Evolutionary conservation across 2,888 invertebrate genomes (phyloP).

Genomic region (Phrixothrix hirtus): DNA sequence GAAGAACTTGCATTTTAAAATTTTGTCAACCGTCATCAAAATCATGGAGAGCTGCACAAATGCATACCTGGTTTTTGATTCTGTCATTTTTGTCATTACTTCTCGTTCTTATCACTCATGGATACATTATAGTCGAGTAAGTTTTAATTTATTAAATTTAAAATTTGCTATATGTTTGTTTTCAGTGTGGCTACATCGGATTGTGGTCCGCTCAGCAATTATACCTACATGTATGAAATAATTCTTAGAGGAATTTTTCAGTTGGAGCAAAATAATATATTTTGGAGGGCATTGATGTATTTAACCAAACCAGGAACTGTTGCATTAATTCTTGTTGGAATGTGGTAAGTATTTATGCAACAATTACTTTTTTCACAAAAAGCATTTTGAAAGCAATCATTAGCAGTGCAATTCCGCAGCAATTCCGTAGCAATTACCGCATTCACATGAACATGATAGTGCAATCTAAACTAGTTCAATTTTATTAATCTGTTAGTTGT

Average conservation of each 20-base stretch:
- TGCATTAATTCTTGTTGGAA: slow-evolving; percentile 62
- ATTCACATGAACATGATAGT: too few species aligned
- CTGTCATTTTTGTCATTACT: slow-evolving; percentile 69
- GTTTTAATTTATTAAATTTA: slow-evolving; percentile 25
- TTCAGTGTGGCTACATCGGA: slow-evolving; percentile 59
- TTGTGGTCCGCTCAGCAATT: slow-evolving; percentile 69
- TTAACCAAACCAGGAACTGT: slow-evolving; percentile 65
- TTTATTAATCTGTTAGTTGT: too few species aligned
- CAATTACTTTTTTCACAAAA: neutral
- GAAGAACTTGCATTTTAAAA: slow-evolving; percentile 63
- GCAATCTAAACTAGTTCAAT: too few species aligned
- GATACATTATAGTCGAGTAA: slow-evolving; percentile 69
- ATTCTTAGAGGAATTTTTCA: slow-evolving; percentile 61
- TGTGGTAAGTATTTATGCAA: slow-evolving; percentile 58
- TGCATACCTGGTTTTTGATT: slow-evolving; percentile 74
- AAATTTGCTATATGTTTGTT: neutral
- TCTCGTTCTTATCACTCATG: slow-evolving; percentile 62
- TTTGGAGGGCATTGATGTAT: slow-evolving; percentile 58
- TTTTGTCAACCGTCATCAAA: slow-evolving; percentile 71
- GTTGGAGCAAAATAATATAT: slow-evolving; percentile 55
- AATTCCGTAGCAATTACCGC: too few species aligned
- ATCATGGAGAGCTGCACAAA: slow-evolving; percentile 73
- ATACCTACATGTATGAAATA: slow-evolving; percentile 62
- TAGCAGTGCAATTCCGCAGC: too few species aligned
- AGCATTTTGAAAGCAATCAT: too few species aligned